These are phyloP conservation scores for Drosophila anomalipes DNA, from an alignment of 2,888 invertebrate species.

Conservation along the genomic window DNA sequence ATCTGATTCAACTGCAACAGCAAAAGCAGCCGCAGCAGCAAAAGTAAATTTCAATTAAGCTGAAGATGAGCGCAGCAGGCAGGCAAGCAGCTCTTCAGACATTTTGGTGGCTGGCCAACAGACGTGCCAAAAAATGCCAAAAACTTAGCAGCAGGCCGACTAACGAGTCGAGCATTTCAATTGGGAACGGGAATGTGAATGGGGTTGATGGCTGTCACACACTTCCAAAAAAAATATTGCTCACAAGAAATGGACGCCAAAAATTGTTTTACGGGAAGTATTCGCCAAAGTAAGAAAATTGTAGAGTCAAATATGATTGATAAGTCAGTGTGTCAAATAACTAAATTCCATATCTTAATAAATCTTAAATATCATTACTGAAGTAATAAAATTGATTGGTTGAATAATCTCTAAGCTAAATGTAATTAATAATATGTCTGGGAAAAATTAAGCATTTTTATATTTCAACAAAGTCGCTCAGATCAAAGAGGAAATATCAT, in stretches of 20 bases:
- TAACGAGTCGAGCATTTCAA: conserved; percentile 62
- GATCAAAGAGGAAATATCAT: background rate
- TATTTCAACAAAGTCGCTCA: background rate
- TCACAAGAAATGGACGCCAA: background rate
- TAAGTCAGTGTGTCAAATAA: background rate
- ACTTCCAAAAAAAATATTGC: background rate
- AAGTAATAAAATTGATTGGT: background rate
- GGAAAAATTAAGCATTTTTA: background rate
- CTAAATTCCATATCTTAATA: background rate
- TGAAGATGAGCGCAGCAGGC: conserved; percentile 71
- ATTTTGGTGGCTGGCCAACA: conserved; percentile 60
- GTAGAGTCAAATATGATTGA: background rate
- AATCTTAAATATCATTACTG: background rate
- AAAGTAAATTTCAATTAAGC: conserved; percentile 79
- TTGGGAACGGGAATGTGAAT: conserved; percentile 39
- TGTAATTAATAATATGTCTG: background rate
- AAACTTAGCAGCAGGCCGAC: conserved; percentile 53
- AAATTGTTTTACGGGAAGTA: background rate
- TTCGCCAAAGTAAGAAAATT: background rate
- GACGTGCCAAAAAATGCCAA: conserved; percentile 63
- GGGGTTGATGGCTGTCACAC: conserved; percentile 16
- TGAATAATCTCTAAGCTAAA: background rate
- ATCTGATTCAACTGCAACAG: conserved; percentile 16
- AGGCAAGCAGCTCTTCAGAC: conserved; percentile 52
- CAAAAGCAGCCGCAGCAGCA: conserved; percentile 29